Percentiles rank a stretch among this genome's conserved stretches.
Conservation (phyloP, 2,888 invertebrate species). For the Pseudococcus jackbeardsleyi region DNA sequence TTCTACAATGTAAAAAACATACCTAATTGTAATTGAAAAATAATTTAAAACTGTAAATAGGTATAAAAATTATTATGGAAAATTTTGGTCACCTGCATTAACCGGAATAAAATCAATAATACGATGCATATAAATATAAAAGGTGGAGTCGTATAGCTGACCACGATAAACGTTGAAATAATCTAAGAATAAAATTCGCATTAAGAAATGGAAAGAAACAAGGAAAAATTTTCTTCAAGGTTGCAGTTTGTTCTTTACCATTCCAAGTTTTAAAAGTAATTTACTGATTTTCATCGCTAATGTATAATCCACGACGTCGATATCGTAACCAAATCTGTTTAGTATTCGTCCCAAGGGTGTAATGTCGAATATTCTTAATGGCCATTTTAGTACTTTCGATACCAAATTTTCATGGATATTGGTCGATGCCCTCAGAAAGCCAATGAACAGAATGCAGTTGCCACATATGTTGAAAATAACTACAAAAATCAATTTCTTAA, state of each 20-base stretch:
- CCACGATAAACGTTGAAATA: slow-evolving; percentile 86
- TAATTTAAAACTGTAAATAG: not conserved
- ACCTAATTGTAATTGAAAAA: not conserved
- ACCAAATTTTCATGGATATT: slow-evolving; percentile 75
- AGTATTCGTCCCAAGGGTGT: slow-evolving; percentile 84
- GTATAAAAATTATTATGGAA: not conserved
- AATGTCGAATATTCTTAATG: slow-evolving; percentile 83
- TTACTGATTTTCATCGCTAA: slow-evolving; percentile 70
- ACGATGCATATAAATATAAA: slow-evolving; percentile 85
- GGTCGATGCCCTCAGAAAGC: slow-evolving; percentile 76
- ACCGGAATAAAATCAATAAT: slow-evolving; percentile 84
- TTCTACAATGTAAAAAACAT: slow-evolving; percentile 70
- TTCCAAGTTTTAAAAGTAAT: slow-evolving; percentile 34
- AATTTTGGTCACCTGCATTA: slow-evolving; percentile 75
- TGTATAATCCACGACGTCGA: slow-evolving; percentile 73
- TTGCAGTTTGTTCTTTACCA: not conserved
- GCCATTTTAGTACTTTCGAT: slow-evolving; percentile 76
- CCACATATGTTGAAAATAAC: slow-evolving; percentile 78
- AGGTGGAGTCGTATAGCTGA: slow-evolving; percentile 86
- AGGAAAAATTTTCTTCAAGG: not conserved
- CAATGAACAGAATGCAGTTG: slow-evolving; percentile 78
- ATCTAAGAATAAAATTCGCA: slow-evolving; percentile 75
- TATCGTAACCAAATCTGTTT: slow-evolving; percentile 75
- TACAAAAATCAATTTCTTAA: slow-evolving; percentile 70
- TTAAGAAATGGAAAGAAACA: not conserved